These are phyloP conservation scores for Cettia cetti DNA, from an alignment of 2,113 vertebrate genomes.

Conservation along the genomic window DNA sequence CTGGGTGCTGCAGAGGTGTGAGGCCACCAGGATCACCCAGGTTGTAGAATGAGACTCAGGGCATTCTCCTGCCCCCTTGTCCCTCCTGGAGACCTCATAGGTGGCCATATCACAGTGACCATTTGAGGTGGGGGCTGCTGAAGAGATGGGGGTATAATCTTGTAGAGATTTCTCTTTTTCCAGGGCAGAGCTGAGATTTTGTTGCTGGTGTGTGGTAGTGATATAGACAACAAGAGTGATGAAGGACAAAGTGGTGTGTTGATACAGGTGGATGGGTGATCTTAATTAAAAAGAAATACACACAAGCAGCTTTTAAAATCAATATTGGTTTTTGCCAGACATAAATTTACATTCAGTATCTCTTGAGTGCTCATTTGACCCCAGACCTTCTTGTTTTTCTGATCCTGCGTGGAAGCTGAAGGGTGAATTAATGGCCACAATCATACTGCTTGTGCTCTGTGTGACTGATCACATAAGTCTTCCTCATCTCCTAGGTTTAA, in stretches of 20 bases:
- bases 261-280: not conserved
- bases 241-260: not conserved
- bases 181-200: not conserved
- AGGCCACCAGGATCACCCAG: not conserved
- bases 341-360: not conserved
- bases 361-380: not conserved
- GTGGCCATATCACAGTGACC: not conserved
- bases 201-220: not conserved
- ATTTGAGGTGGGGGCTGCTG: not conserved
- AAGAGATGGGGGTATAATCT: not conserved
- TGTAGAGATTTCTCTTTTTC: not conserved
- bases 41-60: not conserved
- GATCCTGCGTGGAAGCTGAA: not conserved
- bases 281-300: not conserved
- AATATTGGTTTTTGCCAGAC: not conserved
- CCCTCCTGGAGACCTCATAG: not conserved
- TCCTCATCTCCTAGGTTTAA: not conserved
- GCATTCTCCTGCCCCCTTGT: not conserved
- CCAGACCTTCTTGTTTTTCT: not conserved
- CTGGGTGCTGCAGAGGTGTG: not conserved
- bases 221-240: not conserved
- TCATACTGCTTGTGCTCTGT: not conserved
- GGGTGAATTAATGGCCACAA: not conserved
- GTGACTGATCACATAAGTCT: not conserved
- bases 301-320: not conserved